phyloP scores from a whole-genome alignment of 1,140 invertebrate species.

The Caerostris darwini region DNA sequence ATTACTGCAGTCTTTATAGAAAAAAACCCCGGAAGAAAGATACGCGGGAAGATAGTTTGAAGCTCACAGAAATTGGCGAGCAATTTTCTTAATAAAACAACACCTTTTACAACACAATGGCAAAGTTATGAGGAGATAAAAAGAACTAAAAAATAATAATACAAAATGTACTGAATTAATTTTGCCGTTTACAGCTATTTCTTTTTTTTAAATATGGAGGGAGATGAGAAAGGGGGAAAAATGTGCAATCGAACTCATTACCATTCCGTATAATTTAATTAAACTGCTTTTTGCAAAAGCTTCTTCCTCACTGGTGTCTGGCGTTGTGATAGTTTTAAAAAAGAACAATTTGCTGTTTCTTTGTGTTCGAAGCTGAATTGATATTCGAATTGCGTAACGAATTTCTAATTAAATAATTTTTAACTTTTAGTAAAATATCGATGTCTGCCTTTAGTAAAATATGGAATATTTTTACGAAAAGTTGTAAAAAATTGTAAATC shows the following conservation, averaged over 20 bases:
- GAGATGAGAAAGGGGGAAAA: background rate
- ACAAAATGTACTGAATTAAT: conserved; percentile 29
- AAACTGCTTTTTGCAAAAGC: background rate
- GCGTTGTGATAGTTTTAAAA: conserved; percentile 1
- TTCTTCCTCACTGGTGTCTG: background rate
- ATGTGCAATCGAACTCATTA: background rate
- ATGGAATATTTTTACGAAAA: no score
- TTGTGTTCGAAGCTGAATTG: background rate
- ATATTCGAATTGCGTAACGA: no score
- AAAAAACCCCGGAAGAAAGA: background rate
- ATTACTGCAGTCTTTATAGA: background rate
- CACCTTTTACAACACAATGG: conserved; percentile 11
- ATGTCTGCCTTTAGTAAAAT: no score
- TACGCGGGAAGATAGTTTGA: background rate
- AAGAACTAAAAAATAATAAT: background rate
- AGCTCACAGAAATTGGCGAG: background rate
- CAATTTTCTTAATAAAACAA: conserved; percentile 33
- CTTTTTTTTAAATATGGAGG: background rate
- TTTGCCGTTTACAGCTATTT: background rate
- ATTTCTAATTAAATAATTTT: no score
- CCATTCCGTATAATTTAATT: conserved; percentile 9
- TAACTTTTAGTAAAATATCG: no score
- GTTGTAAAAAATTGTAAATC: no score
- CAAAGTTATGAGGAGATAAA: background rate
- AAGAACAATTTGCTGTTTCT: background rate